Percentiles rank a stretch among this genome's conserved stretches.
Evolutionary conservation across 2,113 vertebrate genomes (phyloP).

Genomic region (Emydocephalus ijimae): DNA sequence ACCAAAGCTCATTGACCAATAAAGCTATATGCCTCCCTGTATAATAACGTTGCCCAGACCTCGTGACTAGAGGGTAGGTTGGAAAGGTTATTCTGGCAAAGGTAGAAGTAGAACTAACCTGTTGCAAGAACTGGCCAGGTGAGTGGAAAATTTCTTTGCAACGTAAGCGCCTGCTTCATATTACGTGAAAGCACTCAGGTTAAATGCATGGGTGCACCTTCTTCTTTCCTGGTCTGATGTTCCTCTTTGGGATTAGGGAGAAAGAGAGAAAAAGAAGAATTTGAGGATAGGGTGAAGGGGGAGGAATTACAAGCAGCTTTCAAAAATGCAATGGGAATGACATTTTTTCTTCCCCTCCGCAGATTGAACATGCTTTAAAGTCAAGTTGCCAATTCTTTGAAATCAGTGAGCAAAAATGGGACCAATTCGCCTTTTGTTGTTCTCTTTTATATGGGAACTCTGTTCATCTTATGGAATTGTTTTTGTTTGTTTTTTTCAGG

Average conservation of each 20-base stretch:
- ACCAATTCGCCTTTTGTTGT: neutral
- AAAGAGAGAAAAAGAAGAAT: slow-evolving; percentile 8
- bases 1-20: slow-evolving; percentile 69
- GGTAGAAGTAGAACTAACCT: slow-evolving; percentile 54
- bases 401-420: slow-evolving; percentile 23
- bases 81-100: slow-evolving; percentile 63
- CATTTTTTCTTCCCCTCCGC: neutral
- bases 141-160: slow-evolving; percentile 62
- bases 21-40: slow-evolving; percentile 52
- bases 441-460: neutral
- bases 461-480: neutral
- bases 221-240: neutral
- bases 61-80: slow-evolving; percentile 54
- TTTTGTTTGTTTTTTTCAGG: neutral
- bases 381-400: slow-evolving; percentile 4
- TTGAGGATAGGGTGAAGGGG: neutral
- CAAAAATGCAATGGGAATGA: neutral
- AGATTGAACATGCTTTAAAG: neutral
- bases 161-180: slow-evolving; percentile 31
- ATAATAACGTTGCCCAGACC: slow-evolving; percentile 53
- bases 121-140: slow-evolving; percentile 65
- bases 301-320: neutral
- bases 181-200: slow-evolving; percentile 44
- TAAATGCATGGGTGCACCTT: neutral
- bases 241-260: neutral